phyloP scores from a whole-genome alignment of 2,888 invertebrate species.

The Ophion obscuratus region DNA sequence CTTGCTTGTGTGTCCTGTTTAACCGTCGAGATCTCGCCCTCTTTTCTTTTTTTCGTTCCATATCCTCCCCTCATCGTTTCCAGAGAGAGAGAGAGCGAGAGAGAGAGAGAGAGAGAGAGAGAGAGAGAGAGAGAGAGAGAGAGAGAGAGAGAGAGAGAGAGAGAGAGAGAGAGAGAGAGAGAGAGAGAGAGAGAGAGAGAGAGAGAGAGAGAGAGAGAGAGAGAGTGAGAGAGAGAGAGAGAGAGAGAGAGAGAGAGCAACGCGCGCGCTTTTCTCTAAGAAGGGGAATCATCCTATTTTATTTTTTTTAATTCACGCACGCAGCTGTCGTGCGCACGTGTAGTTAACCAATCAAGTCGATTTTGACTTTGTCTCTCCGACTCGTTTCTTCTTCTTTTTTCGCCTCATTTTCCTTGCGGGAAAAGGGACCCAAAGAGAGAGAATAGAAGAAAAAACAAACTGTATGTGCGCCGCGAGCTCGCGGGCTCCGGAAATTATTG shows the following conservation, averaged over 20 bases:
- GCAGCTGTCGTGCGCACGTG: slow-evolving; percentile 66
- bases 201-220: too few relatives aligned
- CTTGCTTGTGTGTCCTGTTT: slow-evolving; percentile 71
- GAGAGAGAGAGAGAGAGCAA: too few relatives aligned
- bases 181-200: too few relatives aligned
- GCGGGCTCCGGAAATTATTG: slow-evolving; percentile 10
- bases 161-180: too few relatives aligned
- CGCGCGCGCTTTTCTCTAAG: too few relatives aligned
- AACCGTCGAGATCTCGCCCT: slow-evolving; percentile 26
- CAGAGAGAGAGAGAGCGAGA: slow-evolving; percentile 12
- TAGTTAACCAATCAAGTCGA: slow-evolving; percentile 51
- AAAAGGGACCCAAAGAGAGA: slow-evolving; percentile 36
- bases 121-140: neutral
- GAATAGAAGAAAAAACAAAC: slow-evolving; percentile 47
- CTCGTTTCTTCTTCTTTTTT: slow-evolving; percentile 4
- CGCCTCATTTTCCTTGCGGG: neutral
- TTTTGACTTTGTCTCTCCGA: slow-evolving; percentile 11
- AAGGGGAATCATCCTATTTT: neutral
- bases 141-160: too few relatives aligned
- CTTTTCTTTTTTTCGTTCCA: slow-evolving; percentile 5
- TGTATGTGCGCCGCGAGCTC: neutral
- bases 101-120: slow-evolving; percentile 6
- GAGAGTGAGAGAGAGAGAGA: too few relatives aligned
- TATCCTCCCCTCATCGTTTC: slow-evolving; percentile 18
- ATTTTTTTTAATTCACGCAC: slow-evolving; percentile 53